These are phyloP conservation scores for Stegophylla sp. DNA, from an alignment of 2,888 invertebrate species.

Conservation along the genomic window DNA sequence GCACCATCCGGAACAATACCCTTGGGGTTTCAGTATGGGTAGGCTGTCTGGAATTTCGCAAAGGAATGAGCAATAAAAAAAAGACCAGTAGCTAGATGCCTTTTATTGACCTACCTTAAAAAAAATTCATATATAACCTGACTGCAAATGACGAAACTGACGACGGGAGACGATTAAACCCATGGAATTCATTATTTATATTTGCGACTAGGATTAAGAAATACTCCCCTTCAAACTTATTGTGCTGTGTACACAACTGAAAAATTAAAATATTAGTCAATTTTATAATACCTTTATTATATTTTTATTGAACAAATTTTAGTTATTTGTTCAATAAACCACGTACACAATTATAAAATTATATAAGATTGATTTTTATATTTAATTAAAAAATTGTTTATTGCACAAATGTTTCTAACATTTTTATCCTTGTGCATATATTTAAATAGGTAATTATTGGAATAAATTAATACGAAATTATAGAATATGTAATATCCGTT, in stretches of 20 bases:
- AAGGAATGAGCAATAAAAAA: slow-evolving; percentile 43
- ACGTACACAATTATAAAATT: neutral
- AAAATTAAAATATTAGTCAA: slow-evolving; percentile 25
- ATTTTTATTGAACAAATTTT: neutral
- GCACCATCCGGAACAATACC: slow-evolving; percentile 42
- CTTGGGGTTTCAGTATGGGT: slow-evolving; percentile 25
- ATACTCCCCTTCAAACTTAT: slow-evolving; percentile 27
- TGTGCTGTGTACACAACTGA: neutral
- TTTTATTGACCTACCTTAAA: slow-evolving; percentile 58
- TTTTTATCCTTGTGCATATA: neutral
- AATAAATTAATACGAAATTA: neutral
- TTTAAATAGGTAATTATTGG: neutral
- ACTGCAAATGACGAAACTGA: slow-evolving; percentile 50
- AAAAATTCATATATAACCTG: slow-evolving; percentile 35
- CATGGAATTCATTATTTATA: slow-evolving; percentile 40
- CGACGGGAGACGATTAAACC: slow-evolving; percentile 34
- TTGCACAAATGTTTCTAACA: too few relatives aligned
- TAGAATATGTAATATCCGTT: neutral
- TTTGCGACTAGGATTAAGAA: slow-evolving; percentile 43
- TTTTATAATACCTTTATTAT: neutral
- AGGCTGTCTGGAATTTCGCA: slow-evolving; percentile 48
- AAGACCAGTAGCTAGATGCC: slow-evolving; percentile 23
- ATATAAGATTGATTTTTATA: too few relatives aligned
- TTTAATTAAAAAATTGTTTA: too few relatives aligned
- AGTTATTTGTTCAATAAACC: neutral